Percentiles rank a stretch among this genome's conserved stretches.
Evolutionary conservation across 2,797 vertebrate species (phyloP).

Genomic region (Bradypodion ventrale): DNA sequence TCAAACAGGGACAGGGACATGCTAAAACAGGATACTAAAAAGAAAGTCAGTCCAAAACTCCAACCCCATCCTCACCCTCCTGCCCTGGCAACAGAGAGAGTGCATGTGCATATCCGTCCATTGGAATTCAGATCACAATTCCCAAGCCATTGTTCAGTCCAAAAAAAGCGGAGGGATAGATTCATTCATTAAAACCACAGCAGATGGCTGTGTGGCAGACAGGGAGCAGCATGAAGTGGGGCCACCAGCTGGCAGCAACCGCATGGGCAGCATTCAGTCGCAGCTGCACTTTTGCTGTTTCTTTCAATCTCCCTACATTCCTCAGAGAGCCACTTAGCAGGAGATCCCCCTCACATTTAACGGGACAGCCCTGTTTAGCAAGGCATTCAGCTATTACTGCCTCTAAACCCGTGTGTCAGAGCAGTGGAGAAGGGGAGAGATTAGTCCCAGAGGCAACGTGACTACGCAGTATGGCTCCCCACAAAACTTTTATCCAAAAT

Average conservation of each 20-base stretch:
- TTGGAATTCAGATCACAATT: constrained; percentile 69
- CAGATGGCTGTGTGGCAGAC: constrained; percentile 74
- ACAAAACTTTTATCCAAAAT: not conserved
- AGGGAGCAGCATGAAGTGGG: constrained; percentile 66
- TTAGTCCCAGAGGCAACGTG: not conserved
- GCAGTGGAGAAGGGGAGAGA: not conserved
- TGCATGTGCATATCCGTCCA: constrained; percentile 49
- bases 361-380: not conserved
- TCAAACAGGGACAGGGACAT: constrained; percentile 23
- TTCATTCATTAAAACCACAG: constrained; percentile 71
- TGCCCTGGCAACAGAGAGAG: constrained; percentile 16
- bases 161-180: constrained; percentile 59
- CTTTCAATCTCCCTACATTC: constrained; percentile 47
- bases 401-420: not conserved
- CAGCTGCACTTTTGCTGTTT: constrained; percentile 54
- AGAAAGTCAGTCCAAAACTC: not conserved
- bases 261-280: constrained; percentile 59
- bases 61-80: not conserved
- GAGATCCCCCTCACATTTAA: constrained; percentile 28
- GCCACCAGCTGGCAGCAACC: constrained; percentile 65
- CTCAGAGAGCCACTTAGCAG: constrained; percentile 43
- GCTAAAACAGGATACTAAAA: constrained; percentile 28
- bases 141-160: constrained; percentile 73
- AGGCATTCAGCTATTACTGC: not conserved
- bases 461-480: not conserved